Evolutionary conservation across 2,797 vertebrate genomes (phyloP), one percentile per base, ranked within the genome.

Genomic region (Distichodus sexfasciatus): DNA sequence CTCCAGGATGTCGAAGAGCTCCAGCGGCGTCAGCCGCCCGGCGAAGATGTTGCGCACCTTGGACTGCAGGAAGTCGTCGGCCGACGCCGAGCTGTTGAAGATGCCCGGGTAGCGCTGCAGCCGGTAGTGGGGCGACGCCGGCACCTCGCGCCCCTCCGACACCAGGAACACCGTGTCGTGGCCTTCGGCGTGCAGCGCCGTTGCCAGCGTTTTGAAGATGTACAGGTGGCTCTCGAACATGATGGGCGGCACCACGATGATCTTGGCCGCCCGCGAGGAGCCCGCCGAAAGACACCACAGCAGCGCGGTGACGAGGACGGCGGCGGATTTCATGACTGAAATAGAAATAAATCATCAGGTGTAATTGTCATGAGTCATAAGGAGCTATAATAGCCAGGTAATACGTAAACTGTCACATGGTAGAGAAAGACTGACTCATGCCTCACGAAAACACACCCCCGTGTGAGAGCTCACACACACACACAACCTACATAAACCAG

Each of bases 191-290:
- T 95, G 92, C 76, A 99, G 90, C 35, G 94, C 94, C 2, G 92
- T 90, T 36, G 97, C 96, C 79, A 99, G 83, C 2, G 95, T 96
- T 88, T 98, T 97, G 89, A 99, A 99, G 90, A 99, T 98, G 89
- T 99, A 99, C 72, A 99, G 90, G 87, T 99, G 97, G 75, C 97
- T 99, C 89, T 99, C 97, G 77, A 99, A 99, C 96, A 99, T 98
- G 87, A 99, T 97, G 86, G 97, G 97, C 76, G 97, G 97, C 81
- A 99, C 94, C 29, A 98, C 91, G 19, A 98, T 90, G 4, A 99
- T 94, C 93, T 98, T 98, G 79, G 95, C 94, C 55, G 94, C 93
- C 93, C 87, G 85, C 2, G 84, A 88, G 65, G 87, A 80, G 73
- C 88, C 88, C 4, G 92, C 83, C 74, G 86, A 83, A 70, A 92